A percentile compares a stretch with the other conserved stretches of the same genome.
Evolutionary conservation across 2,797 vertebrate species (phyloP).

Genomic region (Ficedula albicollis): DNA sequence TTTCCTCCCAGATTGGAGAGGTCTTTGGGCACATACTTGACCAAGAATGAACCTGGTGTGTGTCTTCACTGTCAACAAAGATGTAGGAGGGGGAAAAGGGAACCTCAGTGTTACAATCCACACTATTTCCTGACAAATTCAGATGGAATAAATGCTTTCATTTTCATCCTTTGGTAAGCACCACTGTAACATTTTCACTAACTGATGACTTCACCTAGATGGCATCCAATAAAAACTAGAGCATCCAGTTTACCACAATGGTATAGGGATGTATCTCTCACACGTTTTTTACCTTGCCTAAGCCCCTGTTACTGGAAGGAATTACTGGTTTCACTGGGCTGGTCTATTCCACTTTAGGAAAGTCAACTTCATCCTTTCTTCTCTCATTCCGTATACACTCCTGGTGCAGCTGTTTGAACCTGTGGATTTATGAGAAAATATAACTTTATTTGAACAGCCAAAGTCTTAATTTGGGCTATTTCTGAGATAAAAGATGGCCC

Average conservation of each 20-base stretch:
- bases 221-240: background rate
- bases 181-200: background rate
- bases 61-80: constrained; percentile 39
- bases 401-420: background rate
- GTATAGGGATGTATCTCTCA: background rate
- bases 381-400: background rate
- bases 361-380: background rate
- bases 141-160: background rate
- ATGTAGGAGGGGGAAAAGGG: background rate
- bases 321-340: background rate
- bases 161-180: constrained; percentile 10
- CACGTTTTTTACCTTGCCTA: background rate
- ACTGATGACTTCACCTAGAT: background rate
- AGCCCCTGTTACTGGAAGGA: background rate
- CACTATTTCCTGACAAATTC: constrained; percentile 40
- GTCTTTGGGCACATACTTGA: constrained; percentile 43
- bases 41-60: constrained; percentile 40
- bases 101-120: background rate
- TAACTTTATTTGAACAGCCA: background rate
- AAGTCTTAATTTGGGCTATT: background rate
- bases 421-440: background rate
- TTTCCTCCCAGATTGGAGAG: constrained; percentile 21
- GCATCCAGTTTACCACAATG: background rate
- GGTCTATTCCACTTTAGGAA: background rate
- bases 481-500: background rate